Conservation (phyloP, 2,888 invertebrate genomes). For the Ormyrus rosae region DNA sequence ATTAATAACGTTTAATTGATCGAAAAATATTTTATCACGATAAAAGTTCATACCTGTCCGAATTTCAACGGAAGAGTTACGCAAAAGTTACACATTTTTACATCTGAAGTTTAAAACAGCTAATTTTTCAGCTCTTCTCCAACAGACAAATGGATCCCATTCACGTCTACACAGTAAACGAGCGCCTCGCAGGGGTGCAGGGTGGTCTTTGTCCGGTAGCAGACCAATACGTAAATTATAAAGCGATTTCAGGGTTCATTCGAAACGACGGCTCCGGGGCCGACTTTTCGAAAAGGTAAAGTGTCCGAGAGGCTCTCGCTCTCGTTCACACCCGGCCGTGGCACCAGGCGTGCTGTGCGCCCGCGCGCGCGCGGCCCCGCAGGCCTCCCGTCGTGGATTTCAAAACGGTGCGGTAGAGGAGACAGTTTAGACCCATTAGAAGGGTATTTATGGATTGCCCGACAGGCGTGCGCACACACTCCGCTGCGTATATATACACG, state of each 20-base stretch:
- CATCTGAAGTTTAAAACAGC: too few species aligned
- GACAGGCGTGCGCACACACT: slow-evolving; percentile 52
- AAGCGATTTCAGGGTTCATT: slow-evolving; percentile 53
- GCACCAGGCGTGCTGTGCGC: slow-evolving; percentile 40
- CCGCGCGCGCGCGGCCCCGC: slow-evolving; percentile 55
- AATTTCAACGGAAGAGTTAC: too few species aligned
- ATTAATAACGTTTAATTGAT: too few species aligned
- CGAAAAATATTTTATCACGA: too few species aligned
- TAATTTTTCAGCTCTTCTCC: too few species aligned
- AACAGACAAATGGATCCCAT: too few species aligned
- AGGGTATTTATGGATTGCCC: slow-evolving; percentile 72
- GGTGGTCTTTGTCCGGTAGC: background rate
- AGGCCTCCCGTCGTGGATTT: slow-evolving; percentile 61
- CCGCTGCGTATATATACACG: slow-evolving; percentile 21
- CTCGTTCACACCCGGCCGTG: slow-evolving; percentile 45
- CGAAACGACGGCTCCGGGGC: slow-evolving; percentile 18
- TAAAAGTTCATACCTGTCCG: too few species aligned
- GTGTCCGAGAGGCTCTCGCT: slow-evolving; percentile 29
- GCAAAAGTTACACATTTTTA: too few species aligned
- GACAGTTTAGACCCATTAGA: slow-evolving; percentile 71
- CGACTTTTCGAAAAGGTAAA: slow-evolving; percentile 34
- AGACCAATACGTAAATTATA: slow-evolving; percentile 47
- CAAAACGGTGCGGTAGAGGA: slow-evolving; percentile 65
- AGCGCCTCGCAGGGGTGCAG: too few species aligned
- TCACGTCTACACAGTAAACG: too few species aligned